Evolutionary conservation across 2,113 vertebrate genomes (phyloP), one percentile per base, ranked within the genome.

Genomic region (Esox niger): DNA sequence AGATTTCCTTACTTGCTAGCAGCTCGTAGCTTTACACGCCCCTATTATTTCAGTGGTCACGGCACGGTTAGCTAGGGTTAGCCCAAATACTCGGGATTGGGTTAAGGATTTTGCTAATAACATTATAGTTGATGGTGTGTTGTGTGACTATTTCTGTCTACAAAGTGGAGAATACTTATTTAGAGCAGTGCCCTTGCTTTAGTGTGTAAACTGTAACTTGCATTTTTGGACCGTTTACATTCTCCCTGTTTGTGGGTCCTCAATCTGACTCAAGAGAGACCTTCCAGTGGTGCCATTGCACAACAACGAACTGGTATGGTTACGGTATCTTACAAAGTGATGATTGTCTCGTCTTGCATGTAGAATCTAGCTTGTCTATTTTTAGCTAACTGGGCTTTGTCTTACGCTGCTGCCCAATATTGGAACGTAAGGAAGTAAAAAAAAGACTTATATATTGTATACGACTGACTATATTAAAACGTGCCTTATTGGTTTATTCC

Each of bases 31-130:
- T 21, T 7, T 57, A 38, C 10, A 20, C 33, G 11, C 66, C 17
- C 55, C 35, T 46, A 64, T 71, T 25, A 54, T 67, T 2, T 4
- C 49, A n/a, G 21, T 33, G 55, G 17, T 20, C 60, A 71, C 64
- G 7, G 32, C 4, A 17, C 57, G 47, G 69, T 73, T 84, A 62
- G 38, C 3, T 43, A 15, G 1, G 38, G 3, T 43, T 10, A 86
- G 57, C 69, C 61, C 55, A 73, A 84, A 79, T 72, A 66, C n/a
- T n/a, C 26, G 25, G 82, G 82, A 78, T 82, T 83, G 77, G 33
- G 43, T 43, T 64, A 62, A 80, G 83, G 87, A 89, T 89, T 91
- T 78, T 20, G 66, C 80, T 88, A 84, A 90, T 88, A 73, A 79
- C 81, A 84, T 88, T 88, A 88, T 8, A 59, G 73, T 75, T 60